phyloP scores from a whole-genome alignment of 2,113 vertebrate species.

The Nicator chloris region DNA sequence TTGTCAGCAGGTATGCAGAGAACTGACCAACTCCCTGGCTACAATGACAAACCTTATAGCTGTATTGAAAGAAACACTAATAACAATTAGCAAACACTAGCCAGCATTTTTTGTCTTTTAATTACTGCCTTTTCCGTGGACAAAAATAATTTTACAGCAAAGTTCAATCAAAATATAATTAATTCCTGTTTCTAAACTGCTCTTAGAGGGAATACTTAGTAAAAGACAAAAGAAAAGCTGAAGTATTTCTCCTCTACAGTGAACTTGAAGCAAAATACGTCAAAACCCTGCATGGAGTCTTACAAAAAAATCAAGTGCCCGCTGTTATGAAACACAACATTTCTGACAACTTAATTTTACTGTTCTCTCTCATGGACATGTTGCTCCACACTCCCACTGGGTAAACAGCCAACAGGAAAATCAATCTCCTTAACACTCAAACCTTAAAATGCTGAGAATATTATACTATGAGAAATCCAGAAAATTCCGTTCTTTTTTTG shows the following conservation, averaged over 20 bases:
- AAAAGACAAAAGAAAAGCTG: background rate
- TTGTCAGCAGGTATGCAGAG: background rate
- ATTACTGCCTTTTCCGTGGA: background rate
- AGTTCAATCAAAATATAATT: background rate
- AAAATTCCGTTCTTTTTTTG: background rate
- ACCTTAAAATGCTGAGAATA: background rate
- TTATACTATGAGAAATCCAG: background rate
- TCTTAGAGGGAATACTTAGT: background rate
- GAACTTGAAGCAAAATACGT: background rate
- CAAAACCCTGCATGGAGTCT: background rate
- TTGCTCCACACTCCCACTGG: background rate
- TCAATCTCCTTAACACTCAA: background rate
- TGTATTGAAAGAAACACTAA: background rate
- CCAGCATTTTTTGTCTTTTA: background rate
- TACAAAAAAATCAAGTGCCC: background rate
- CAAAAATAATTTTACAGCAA: background rate
- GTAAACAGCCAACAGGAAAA: constrained; percentile 8
- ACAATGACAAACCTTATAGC: background rate
- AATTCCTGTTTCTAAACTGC: background rate
- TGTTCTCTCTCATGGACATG: background rate
- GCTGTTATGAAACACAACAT: background rate
- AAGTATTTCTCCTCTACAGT: background rate
- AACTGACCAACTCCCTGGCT: background rate
- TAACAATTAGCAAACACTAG: background rate
- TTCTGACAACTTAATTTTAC: constrained; percentile 6